Evolutionary conservation across 2,797 vertebrate genomes (phyloP).

Genomic region (Scolopax bukidnonensis): DNA sequence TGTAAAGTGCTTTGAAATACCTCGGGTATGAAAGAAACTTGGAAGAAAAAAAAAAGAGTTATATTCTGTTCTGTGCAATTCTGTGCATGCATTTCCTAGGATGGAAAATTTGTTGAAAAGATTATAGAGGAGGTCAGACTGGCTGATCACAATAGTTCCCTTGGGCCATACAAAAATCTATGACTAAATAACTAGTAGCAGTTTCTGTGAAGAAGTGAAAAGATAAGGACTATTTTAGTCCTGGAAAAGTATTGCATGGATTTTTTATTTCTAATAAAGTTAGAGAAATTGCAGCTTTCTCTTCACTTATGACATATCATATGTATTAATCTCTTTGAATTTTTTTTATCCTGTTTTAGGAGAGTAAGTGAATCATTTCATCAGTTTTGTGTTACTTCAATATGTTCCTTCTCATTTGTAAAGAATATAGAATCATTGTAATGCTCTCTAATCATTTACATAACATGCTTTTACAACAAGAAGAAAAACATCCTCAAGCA

Average conservation of each 20-base stretch:
- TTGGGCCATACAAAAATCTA: not conserved
- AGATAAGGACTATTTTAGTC: conserved; percentile 64
- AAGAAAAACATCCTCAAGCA: conserved; percentile 67
- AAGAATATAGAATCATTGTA: conserved; percentile 62
- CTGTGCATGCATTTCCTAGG: not conserved
- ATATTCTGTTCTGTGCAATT: not conserved
- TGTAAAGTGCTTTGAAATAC: not conserved
- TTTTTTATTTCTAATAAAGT: conserved; percentile 45
- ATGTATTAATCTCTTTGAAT: conserved; percentile 54
- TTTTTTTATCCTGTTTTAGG: conserved; percentile 46
- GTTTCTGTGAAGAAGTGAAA: conserved; percentile 57
- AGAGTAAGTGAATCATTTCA: conserved; percentile 51
- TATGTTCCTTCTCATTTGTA: conserved; percentile 48
- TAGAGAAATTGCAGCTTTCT: conserved; percentile 14
- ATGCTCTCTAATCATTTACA: conserved; percentile 49
- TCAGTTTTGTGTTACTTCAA: conserved; percentile 60
- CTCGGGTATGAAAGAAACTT: not conserved
- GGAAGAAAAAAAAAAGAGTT: not conserved
- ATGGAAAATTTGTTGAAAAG: conserved; percentile 1
- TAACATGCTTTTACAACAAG: conserved; percentile 14
- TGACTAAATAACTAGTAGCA: conserved; percentile 26
- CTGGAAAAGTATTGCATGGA: not conserved
- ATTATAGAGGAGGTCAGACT: not conserved
- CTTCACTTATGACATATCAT: conserved; percentile 6
- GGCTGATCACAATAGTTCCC: not conserved